Conservation (phyloP, 2,797 vertebrate genomes). For the Chiroxiphia lanceolata region DNA sequence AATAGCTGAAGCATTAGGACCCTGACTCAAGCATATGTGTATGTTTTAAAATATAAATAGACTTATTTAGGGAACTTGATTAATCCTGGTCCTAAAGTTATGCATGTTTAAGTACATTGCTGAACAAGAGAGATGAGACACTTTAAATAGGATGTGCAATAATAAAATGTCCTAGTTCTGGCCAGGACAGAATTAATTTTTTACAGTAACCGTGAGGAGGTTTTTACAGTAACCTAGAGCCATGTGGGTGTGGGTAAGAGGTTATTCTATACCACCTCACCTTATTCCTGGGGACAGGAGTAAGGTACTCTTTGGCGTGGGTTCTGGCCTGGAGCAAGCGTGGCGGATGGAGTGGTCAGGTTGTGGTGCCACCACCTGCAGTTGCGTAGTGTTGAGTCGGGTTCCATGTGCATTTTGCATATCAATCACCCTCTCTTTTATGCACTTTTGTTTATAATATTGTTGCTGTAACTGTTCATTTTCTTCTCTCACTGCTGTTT, state of each 20-base stretch:
- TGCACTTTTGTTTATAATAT: not conserved
- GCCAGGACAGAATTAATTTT: not conserved
- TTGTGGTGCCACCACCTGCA: not conserved
- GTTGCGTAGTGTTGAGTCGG: not conserved
- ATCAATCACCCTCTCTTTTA: not conserved
- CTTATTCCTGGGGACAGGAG: not conserved
- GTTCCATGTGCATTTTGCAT: not conserved
- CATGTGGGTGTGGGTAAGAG: not conserved
- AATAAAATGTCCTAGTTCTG: not conserved
- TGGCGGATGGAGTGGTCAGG: not conserved
- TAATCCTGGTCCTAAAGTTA: not conserved
- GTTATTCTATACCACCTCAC: not conserved
- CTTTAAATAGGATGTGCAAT: not conserved
- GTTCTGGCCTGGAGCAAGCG: not conserved
- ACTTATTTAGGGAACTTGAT: not conserved
- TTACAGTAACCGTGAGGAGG: not conserved
- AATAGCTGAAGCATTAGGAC: not conserved
- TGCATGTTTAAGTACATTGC: not conserved
- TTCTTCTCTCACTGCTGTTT: not conserved
- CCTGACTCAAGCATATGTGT: not conserved
- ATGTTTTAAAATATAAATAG: conserved; percentile 13
- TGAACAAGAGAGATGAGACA: not conserved
- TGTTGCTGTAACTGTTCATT: not conserved
- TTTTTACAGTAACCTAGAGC: not conserved
- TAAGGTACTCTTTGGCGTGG: not conserved